Evolutionary conservation across 2,113 vertebrate species (phyloP).

Genomic region (Sylvietta virens): DNA sequence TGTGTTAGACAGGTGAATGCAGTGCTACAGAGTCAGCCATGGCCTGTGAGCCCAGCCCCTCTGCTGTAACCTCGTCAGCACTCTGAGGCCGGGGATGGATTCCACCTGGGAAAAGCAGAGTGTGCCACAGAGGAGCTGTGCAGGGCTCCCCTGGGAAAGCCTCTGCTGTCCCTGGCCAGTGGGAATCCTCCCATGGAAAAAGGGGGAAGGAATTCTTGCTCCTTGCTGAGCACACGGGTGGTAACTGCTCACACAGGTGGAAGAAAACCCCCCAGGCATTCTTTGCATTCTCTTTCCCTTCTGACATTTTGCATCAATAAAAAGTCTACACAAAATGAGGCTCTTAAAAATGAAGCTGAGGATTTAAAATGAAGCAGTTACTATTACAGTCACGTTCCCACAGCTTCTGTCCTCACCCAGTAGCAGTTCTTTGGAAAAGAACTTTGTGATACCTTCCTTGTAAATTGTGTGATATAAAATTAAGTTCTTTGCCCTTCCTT

Average conservation of each 20-base stretch:
- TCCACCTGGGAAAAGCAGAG: neutral
- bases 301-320: neutral
- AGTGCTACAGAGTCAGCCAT: too few relatives aligned
- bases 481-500: conserved; percentile 21
- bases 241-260: neutral
- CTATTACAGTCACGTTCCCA: neutral
- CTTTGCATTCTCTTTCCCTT: neutral
- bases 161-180: accelerated
- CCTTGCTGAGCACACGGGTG: neutral
- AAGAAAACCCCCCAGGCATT: neutral
- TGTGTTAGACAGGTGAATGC: neutral
- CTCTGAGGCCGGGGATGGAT: neutral
- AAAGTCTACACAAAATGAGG: neutral
- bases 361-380: neutral
- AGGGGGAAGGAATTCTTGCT: neutral
- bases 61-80: neutral
- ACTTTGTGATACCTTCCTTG: neutral
- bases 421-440: neutral
- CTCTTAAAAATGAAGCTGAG: neutral
- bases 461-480: conserved; percentile 23
- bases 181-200: neutral
- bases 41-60: neutral
- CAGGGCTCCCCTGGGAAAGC: accelerated
- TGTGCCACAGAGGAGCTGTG: accelerated
- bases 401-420: neutral